A percentile compares a stretch with the other conserved stretches of the same genome.
Conservation (phyloP, 2,113 vertebrate species). For the Chaetops frenatus region DNA sequence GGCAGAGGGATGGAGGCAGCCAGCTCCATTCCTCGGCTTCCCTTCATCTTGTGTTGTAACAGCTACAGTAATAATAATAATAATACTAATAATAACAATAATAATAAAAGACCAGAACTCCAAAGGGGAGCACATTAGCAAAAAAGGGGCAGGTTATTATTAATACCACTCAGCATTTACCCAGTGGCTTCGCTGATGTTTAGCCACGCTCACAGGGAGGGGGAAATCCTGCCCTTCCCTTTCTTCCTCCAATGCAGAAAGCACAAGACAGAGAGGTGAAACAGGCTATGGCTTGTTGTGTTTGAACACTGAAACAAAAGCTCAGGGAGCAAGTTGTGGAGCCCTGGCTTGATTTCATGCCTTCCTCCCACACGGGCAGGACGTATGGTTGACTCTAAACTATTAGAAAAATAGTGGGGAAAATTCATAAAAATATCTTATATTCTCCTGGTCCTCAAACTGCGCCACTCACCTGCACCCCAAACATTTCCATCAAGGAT, state of each 20-base stretch:
- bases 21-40: background rate
- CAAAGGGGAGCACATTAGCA: background rate
- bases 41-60: background rate
- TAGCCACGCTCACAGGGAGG: background rate
- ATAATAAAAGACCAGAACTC: background rate
- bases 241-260: background rate
- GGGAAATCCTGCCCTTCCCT: background rate
- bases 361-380: background rate
- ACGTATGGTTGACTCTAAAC: accelerated
- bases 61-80: background rate
- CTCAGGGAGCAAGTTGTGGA: background rate
- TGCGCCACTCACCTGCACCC: accelerated
- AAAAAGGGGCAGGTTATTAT: conserved; percentile 7
- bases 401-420: background rate
- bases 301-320: background rate
- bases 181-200: background rate
- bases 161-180: conserved; percentile 23
- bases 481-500: background rate
- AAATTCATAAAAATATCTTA: background rate
- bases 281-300: background rate
- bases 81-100: background rate
- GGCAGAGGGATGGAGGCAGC: background rate
- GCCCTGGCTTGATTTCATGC: background rate
- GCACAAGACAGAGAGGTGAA: background rate
- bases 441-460: background rate